Conservation (phyloP, 2,888 invertebrate species). For the Cephus spinipes region DNA sequence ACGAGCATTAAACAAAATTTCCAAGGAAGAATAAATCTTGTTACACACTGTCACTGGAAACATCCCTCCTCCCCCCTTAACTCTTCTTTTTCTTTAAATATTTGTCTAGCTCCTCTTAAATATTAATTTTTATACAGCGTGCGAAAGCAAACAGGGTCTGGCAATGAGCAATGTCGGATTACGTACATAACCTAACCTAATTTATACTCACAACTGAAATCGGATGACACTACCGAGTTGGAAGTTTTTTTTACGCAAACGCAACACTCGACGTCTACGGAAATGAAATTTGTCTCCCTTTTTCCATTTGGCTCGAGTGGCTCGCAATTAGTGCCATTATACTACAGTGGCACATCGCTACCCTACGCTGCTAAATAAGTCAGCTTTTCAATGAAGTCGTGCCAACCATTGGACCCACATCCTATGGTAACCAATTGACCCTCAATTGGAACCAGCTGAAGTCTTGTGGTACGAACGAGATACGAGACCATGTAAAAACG, state of each 20-base stretch:
- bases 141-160: neutral
- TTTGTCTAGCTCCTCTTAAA: neutral
- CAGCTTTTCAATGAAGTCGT: neutral
- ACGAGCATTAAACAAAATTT: neutral
- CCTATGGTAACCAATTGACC: neutral
- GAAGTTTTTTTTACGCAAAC: neutral
- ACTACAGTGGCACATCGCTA: neutral
- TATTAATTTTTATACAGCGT: neutral
- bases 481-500: neutral
- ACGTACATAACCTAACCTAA: neutral
- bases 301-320: neutral
- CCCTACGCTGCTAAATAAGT: neutral
- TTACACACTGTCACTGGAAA: neutral
- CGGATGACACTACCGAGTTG: neutral
- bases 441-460: neutral
- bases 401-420: neutral
- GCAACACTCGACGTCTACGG: neutral
- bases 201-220: neutral
- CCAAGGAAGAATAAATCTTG: neutral
- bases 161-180: neutral
- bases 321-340: constrained; percentile 2
- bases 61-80: neutral
- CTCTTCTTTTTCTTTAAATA: neutral
- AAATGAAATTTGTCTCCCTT: constrained; percentile 1
- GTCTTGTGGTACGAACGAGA: neutral